Conservation (phyloP, 2,888 invertebrate genomes). For the Scaptodrosophila latifasciaeformis region DNA sequence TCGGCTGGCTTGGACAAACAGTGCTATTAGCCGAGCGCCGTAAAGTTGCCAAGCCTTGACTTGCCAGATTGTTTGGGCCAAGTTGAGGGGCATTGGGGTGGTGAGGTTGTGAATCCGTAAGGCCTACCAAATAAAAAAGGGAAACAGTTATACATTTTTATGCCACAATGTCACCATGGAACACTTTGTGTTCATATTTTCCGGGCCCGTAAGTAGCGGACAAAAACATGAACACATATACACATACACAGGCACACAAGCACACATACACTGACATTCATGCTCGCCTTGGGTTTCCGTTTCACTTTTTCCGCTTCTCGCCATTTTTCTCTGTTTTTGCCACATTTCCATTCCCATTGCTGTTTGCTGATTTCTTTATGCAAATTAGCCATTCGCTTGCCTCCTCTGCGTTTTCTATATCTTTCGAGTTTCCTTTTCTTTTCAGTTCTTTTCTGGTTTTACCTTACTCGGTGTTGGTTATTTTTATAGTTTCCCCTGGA, state of each 20-base stretch:
- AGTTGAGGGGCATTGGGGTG: no score
- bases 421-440: neutral
- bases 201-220: constrained; percentile 38
- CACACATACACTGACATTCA: constrained; percentile 7
- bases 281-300: neutral
- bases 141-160: constrained; percentile 42
- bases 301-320: constrained; percentile 5
- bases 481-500: neutral
- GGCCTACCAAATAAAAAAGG: constrained; percentile 46
- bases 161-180: constrained; percentile 63
- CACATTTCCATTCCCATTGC: neutral
- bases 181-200: constrained; percentile 61
- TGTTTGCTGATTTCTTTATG: constrained; percentile 59
- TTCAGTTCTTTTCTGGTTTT: constrained; percentile 24
- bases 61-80: neutral
- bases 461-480: neutral
- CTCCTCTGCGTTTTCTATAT: neutral
- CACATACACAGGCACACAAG: constrained; percentile 1
- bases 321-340: constrained; percentile 22
- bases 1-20: constrained; percentile 42
- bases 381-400: constrained; percentile 54
- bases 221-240: constrained; percentile 5
- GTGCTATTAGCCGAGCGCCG: constrained; percentile 44
- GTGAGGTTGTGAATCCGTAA: no score
- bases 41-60: neutral